Conservation (phyloP, 2,113 vertebrate genomes). For the Bufo bufo region DNA sequence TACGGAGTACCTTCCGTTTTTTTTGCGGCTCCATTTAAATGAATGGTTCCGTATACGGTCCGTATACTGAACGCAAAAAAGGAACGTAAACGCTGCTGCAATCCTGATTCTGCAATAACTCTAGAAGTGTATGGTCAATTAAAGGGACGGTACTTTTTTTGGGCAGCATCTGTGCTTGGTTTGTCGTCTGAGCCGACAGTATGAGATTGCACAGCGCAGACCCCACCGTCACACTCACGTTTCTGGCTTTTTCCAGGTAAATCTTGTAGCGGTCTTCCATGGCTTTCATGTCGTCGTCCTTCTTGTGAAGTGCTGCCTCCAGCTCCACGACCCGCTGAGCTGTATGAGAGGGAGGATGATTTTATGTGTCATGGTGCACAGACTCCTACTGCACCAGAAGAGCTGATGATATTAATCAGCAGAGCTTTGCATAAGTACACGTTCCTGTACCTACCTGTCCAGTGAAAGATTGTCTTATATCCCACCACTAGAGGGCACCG, state of each 20-base stretch:
- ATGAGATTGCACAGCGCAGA: neutral
- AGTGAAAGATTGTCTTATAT: too few relatives aligned
- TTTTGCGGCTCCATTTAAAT: too few relatives aligned
- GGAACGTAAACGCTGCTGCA: too few relatives aligned
- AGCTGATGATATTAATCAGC: too few relatives aligned
- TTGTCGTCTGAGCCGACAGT: too few relatives aligned
- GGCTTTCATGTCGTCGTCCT: constrained; percentile 97
- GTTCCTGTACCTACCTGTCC: too few relatives aligned
- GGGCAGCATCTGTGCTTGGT: neutral
- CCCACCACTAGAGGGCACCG: neutral
- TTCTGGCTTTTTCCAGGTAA: constrained; percentile 97
- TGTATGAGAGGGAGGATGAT: constrained; percentile 62
- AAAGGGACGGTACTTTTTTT: neutral
- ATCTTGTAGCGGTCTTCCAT: constrained; percentile 99
- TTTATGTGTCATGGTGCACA: too few relatives aligned
- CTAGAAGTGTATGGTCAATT: neutral
- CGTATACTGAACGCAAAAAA: too few relatives aligned
- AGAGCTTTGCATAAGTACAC: too few relatives aligned
- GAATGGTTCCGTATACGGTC: too few relatives aligned
- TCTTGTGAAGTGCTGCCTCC: constrained; percentile 91
- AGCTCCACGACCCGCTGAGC: constrained; percentile 88
- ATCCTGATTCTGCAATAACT: neutral
- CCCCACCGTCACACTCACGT: constrained; percentile 75
- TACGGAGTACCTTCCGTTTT: too few relatives aligned
- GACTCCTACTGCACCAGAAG: too few relatives aligned